phyloP scores from a whole-genome alignment of 2,113 vertebrate species.

The Heliornis fulica region DNA sequence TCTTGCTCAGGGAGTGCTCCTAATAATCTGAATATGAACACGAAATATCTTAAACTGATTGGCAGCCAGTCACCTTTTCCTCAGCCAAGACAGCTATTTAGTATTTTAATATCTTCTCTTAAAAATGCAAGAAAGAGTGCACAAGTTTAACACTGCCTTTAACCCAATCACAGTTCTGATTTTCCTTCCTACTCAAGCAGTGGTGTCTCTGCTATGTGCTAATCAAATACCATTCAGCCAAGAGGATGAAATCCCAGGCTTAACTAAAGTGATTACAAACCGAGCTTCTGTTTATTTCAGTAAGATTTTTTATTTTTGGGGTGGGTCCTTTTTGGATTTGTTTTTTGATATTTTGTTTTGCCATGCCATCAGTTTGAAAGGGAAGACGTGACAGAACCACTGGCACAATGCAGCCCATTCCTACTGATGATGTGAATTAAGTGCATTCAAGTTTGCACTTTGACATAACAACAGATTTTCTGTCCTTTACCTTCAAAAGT shows the following conservation, averaged over 20 bases:
- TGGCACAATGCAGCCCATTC: not conserved
- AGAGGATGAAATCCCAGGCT: not conserved
- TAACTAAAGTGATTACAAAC: not conserved
- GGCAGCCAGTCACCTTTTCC: slow-evolving; percentile 6
- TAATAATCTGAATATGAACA: slow-evolving; percentile 9
- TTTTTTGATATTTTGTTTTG: not conserved
- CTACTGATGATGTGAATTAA: not conserved
- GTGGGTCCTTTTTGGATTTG: not conserved
- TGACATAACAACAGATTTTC: not conserved
- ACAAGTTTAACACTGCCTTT: not conserved
- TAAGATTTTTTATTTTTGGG: not conserved
- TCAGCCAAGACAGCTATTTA: not conserved
- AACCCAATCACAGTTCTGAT: not conserved
- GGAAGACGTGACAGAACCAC: not conserved
- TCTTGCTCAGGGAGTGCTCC: not conserved
- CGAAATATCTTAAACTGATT: not conserved
- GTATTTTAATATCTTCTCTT: not conserved
- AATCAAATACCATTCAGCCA: not conserved
- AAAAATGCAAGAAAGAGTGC: not conserved
- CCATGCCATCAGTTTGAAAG: not conserved
- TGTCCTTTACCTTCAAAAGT: not conserved
- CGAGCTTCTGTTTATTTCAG: not conserved
- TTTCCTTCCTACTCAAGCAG: not conserved
- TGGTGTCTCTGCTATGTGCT: not conserved
- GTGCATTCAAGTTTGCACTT: not conserved